A percentile compares a stretch with the other conserved stretches of the same genome.
These are phyloP conservation scores for Corythaeola cristata DNA, from an alignment of 2,113 vertebrate species.

Conservation along the genomic window DNA sequence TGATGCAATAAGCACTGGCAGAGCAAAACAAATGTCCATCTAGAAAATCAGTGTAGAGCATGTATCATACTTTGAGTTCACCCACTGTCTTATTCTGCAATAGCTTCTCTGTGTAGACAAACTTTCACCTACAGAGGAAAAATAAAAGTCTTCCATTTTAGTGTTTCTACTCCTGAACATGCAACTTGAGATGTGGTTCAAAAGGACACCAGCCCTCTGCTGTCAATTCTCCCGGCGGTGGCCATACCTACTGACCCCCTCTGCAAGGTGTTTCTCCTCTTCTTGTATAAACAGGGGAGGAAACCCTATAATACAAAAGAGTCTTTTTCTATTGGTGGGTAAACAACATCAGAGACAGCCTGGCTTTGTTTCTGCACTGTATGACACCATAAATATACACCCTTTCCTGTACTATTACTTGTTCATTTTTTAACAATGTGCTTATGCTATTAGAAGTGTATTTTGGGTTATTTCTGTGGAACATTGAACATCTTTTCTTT, in stretches of 20 bases:
- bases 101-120: accelerated
- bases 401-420: background rate
- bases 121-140: background rate
- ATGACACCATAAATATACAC: slow-evolving; percentile 8
- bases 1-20: background rate
- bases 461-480: slow-evolving; percentile 38
- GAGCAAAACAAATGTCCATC: background rate
- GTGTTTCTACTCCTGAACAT: background rate
- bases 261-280: background rate
- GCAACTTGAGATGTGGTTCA: accelerated
- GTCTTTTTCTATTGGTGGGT: background rate
- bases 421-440: slow-evolving; percentile 13
- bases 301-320: background rate
- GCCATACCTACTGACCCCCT: background rate
- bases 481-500: slow-evolving; percentile 23
- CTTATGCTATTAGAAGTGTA: slow-evolving; percentile 10
- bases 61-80: background rate
- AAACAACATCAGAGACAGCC: background rate
- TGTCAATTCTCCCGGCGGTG: no score
- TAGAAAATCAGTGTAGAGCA: background rate
- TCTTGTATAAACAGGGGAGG: background rate
- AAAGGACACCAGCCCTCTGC: background rate
- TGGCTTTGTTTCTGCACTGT: background rate
- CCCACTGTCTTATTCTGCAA: background rate
- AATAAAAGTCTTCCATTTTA: background rate